Conservation (phyloP, 1,140 invertebrate species). For the Trichonephila clavata region DNA sequence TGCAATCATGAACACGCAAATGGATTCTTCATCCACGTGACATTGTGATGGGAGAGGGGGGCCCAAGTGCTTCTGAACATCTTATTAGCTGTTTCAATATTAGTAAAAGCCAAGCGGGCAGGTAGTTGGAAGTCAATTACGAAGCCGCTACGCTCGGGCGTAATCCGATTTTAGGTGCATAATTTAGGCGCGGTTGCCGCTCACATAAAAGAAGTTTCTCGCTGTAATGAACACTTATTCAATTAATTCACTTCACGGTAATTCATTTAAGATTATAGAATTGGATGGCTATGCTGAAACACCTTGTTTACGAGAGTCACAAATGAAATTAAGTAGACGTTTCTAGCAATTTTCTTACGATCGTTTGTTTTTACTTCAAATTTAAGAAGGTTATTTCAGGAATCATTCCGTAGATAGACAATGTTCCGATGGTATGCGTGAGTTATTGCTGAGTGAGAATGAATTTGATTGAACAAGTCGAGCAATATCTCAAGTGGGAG, state of each 20-base stretch:
- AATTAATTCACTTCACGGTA: slow-evolving; percentile 48
- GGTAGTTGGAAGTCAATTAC: slow-evolving; percentile 61
- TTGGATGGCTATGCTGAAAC: neutral
- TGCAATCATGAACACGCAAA: neutral
- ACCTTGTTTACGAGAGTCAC: slow-evolving; percentile 33
- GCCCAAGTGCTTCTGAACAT: slow-evolving; percentile 19
- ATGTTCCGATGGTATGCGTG: too few species aligned
- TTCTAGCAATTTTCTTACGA: neutral
- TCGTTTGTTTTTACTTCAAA: neutral
- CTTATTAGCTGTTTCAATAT: slow-evolving; percentile 73
- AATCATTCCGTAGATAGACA: neutral
- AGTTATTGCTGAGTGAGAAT: too few species aligned
- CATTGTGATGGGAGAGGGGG: neutral
- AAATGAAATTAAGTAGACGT: slow-evolving; percentile 9
- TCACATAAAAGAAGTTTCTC: slow-evolving; percentile 44
- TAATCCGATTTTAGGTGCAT: slow-evolving; percentile 69
- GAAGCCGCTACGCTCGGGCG: neutral
- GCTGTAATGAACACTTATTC: slow-evolving; percentile 63
- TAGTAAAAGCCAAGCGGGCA: slow-evolving; percentile 48
- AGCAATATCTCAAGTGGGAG: too few species aligned
- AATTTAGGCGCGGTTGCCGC: slow-evolving; percentile 36
- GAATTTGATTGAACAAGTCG: too few species aligned
- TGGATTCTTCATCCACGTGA: neutral
- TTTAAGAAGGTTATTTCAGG: neutral
- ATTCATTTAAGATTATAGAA: slow-evolving; percentile 64